Percentiles rank a stretch among this genome's conserved stretches.
These are phyloP conservation scores for Poecilia velifera DNA, from an alignment of 2,797 vertebrate genomes.

Conservation along the genomic window DNA sequence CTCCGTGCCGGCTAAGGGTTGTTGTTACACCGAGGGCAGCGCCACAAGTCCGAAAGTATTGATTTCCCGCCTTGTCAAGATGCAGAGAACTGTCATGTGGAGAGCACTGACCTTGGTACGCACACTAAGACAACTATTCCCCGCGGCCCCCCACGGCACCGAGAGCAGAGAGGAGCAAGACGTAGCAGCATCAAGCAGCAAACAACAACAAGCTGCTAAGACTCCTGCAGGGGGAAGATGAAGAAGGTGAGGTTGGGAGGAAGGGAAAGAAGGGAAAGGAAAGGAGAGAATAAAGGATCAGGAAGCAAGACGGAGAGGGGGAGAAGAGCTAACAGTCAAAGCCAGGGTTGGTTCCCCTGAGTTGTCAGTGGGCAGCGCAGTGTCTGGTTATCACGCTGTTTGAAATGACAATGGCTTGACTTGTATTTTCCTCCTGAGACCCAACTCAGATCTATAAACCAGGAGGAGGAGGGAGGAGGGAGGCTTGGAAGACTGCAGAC, in stretches of 20 bases:
- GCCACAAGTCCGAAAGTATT: slow-evolving; percentile 98
- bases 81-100: slow-evolving; percentile 97
- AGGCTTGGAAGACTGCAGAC: slow-evolving; percentile 41
- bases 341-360: slow-evolving; percentile 76
- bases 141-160: slow-evolving; percentile 72
- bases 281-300: slow-evolving; percentile 37
- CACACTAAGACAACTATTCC: slow-evolving; percentile 80
- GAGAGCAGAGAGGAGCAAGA: slow-evolving; percentile 68
- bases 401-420: slow-evolving; percentile 86
- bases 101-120: slow-evolving; percentile 93
- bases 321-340: slow-evolving; percentile 69
- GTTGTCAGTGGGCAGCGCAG: slow-evolving; percentile 78
- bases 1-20: slow-evolving; percentile 82
- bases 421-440: slow-evolving; percentile 80
- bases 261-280: slow-evolving; percentile 28
- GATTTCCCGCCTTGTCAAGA: slow-evolving; percentile 98
- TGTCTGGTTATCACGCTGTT: slow-evolving; percentile 82
- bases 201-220: slow-evolving; percentile 64
- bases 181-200: slow-evolving; percentile 66
- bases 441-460: slow-evolving; percentile 79
- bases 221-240: slow-evolving; percentile 34
- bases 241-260: slow-evolving; percentile 32
- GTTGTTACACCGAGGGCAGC: slow-evolving; percentile 97
- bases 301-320: slow-evolving; percentile 31
- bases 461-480: slow-evolving; percentile 34